Conservation (phyloP, 2,888 invertebrate species). For the Patella caerulea region DNA sequence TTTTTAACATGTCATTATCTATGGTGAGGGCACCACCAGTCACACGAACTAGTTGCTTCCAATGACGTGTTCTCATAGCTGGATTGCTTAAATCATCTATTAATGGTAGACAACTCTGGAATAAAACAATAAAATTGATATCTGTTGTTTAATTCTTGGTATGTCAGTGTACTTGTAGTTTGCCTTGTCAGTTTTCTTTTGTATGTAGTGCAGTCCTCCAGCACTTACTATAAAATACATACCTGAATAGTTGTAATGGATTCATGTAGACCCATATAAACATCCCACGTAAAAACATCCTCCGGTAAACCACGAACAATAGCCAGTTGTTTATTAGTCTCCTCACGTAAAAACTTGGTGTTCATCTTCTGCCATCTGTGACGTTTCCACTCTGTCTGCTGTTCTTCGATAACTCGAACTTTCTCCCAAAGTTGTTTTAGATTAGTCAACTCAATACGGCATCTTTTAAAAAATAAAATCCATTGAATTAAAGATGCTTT, state of each 20-base stretch:
- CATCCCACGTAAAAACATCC: conserved; percentile 68
- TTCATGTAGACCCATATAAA: conserved; percentile 67
- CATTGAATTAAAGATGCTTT: too few species aligned
- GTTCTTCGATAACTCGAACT: conserved; percentile 66
- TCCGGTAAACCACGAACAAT: conserved; percentile 65
- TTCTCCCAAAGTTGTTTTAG: conserved; percentile 70
- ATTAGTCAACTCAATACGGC: conserved; percentile 65
- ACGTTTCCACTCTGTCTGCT: conserved; percentile 70
- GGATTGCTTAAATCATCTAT: conserved; percentile 71
- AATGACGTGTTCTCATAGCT: conserved; percentile 71
- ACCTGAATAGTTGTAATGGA: conserved; percentile 68
- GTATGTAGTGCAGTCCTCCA: too few species aligned
- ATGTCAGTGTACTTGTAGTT: too few species aligned
- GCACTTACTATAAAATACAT: neutral
- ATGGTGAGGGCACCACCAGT: conserved; percentile 69
- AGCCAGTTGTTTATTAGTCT: conserved; percentile 67
- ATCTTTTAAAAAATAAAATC: conserved; percentile 48
- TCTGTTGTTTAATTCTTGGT: too few species aligned
- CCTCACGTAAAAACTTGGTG: conserved; percentile 66
- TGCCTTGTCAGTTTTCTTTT: too few species aligned
- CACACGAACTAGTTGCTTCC: conserved; percentile 71
- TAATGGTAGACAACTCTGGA: conserved; percentile 67
- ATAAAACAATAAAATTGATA: neutral
- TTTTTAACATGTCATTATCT: conserved; percentile 70
- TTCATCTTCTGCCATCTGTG: conserved; percentile 71